Conservation (phyloP, 2,888 invertebrate genomes). For the Pyrocoelia pectoralis region DNA sequence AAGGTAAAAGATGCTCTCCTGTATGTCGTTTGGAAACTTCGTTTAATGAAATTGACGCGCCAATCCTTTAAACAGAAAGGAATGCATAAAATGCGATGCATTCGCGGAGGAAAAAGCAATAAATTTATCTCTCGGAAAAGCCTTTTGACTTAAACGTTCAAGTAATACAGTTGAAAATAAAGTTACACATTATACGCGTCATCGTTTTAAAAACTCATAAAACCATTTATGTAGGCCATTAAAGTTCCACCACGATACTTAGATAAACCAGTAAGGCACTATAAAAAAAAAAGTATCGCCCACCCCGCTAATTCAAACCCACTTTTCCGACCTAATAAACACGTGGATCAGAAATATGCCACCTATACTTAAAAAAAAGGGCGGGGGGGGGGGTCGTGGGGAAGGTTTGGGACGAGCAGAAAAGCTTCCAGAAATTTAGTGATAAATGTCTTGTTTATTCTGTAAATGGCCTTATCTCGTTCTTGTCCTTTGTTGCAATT, state of each 20-base stretch:
- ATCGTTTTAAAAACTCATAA: slow-evolving; percentile 41
- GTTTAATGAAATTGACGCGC: not conserved
- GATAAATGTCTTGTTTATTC: slow-evolving; percentile 54
- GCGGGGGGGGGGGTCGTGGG: too few species aligned
- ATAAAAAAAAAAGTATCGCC: slow-evolving; percentile 43
- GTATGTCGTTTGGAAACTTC: too few species aligned
- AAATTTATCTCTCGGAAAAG: not conserved
- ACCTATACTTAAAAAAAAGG: too few species aligned
- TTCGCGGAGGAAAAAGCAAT: not conserved
- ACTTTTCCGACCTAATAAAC: slow-evolving; percentile 46
- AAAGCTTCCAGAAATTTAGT: slow-evolving; percentile 35
- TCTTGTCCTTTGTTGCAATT: slow-evolving; percentile 51
- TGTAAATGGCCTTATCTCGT: slow-evolving; percentile 51
- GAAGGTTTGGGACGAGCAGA: too few species aligned
- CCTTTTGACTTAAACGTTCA: not conserved
- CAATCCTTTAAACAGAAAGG: not conserved
- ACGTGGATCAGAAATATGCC: slow-evolving; percentile 34
- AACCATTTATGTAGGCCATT: slow-evolving; percentile 45
- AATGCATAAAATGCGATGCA: not conserved
- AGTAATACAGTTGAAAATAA: slow-evolving; percentile 1
- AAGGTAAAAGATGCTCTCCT: too few species aligned
- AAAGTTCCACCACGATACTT: slow-evolving; percentile 42
- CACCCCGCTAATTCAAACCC: slow-evolving; percentile 40
- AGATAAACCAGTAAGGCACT: slow-evolving; percentile 45
- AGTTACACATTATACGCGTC: not conserved